phyloP scores from a whole-genome alignment of 1,140 invertebrate genomes.

The Cephus cinctus region DNA sequence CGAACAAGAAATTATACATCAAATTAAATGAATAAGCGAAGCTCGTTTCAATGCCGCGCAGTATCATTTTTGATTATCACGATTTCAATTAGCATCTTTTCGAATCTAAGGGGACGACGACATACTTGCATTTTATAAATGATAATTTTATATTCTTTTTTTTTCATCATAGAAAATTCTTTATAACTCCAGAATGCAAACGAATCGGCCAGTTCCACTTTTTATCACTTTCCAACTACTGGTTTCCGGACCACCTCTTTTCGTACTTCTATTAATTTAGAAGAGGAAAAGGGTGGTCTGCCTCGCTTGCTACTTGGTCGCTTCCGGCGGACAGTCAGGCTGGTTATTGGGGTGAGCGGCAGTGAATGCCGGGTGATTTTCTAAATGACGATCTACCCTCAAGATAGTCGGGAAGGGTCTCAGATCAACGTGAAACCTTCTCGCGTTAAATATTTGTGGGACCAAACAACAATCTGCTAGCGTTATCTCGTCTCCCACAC shows the following conservation, averaged over 20 bases:
- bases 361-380: conserved; percentile 84
- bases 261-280: conserved; percentile 33
- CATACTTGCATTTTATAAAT: background rate
- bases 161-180: background rate
- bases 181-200: background rate
- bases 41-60: too few species aligned
- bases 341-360: conserved; percentile 85
- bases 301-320: conserved; percentile 68
- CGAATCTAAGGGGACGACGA: too few species aligned
- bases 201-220: conserved; percentile 21
- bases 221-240: conserved; percentile 32
- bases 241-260: conserved; percentile 38
- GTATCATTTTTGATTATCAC: too few species aligned
- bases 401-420: conserved; percentile 85
- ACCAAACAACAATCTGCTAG: conserved; percentile 94
- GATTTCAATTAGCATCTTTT: too few species aligned
- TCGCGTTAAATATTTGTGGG: conserved; percentile 90
- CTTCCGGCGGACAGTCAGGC: conserved; percentile 87
- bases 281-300: conserved; percentile 57
- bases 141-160: background rate
- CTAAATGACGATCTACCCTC: conserved; percentile 81
- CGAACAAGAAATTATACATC: too few species aligned
- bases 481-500: conserved; percentile 90
- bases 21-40: too few species aligned
- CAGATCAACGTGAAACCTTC: conserved; percentile 90